phyloP scores from a whole-genome alignment of 1,140 invertebrate genomes.

The Ridgeia piscesae region DNA sequence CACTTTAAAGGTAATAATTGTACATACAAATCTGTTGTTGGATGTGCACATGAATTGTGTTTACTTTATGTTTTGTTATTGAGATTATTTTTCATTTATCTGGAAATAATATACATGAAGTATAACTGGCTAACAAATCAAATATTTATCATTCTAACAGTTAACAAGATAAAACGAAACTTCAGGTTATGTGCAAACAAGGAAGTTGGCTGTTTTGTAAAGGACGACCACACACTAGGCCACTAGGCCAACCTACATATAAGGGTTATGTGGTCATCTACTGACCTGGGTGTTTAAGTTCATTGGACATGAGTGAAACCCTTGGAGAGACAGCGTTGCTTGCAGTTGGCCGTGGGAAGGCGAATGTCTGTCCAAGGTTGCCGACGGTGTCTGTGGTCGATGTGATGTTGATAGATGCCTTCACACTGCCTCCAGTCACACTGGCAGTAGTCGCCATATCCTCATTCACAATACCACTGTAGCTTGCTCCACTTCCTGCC shows the following conservation, averaged over 20 bases:
- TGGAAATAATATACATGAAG: too few species aligned
- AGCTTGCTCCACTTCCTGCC: background rate
- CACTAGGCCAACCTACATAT: background rate
- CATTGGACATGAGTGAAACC: background rate
- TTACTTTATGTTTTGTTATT: too few species aligned
- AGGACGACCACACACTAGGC: background rate
- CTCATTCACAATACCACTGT: background rate
- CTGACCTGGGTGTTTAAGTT: background rate
- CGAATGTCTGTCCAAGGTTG: background rate
- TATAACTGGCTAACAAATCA: too few species aligned
- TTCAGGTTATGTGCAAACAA: background rate
- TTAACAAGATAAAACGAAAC: background rate
- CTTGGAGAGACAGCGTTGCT: background rate
- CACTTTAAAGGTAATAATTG: too few species aligned
- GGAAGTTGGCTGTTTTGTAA: background rate
- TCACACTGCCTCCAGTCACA: background rate
- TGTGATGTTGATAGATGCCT: background rate
- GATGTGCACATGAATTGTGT: too few species aligned
- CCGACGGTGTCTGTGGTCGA: background rate
- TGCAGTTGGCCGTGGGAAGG: background rate
- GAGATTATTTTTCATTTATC: too few species aligned
- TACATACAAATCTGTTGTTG: too few species aligned
- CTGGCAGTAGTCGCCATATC: background rate
- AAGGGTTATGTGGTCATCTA: background rate
- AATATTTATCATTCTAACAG: too few species aligned